Evolutionary conservation across 1,140 invertebrate species (phyloP).

Genomic region (Steinernema feltiae): DNA sequence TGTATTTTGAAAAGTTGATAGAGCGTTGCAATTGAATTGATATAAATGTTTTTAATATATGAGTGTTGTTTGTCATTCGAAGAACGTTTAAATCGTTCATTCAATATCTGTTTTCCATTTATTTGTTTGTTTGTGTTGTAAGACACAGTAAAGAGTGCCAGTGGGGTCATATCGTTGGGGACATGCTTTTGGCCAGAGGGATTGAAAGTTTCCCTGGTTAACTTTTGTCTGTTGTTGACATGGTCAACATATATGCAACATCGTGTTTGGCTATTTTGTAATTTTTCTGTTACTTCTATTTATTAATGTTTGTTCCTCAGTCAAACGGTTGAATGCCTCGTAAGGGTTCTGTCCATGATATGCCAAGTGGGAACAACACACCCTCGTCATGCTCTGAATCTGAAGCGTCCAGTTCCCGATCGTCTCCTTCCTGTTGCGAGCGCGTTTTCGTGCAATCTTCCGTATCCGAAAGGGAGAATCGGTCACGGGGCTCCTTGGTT

Average conservation of each 20-base stretch:
- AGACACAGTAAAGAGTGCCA: too few species aligned
- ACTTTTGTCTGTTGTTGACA: too few species aligned
- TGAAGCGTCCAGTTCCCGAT: not conserved
- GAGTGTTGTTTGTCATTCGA: not conserved
- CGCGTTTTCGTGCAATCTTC: not conserved
- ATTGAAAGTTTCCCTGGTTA: too few species aligned
- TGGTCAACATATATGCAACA: too few species aligned
- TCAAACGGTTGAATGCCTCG: too few species aligned
- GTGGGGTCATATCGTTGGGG: too few species aligned
- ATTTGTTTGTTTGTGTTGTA: not conserved
- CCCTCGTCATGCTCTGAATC: conserved; percentile 9
- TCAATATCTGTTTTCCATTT: not conserved
- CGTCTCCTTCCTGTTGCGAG: not conserved
- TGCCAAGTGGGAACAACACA: not conserved
- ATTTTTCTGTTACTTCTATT: too few species aligned
- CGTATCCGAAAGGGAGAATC: not conserved
- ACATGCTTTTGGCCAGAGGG: too few species aligned
- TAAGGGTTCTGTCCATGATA: not conserved
- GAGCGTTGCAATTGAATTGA: not conserved
- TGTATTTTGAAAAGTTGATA: not conserved
- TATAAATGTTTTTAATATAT: not conserved
- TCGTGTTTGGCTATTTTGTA: not conserved
- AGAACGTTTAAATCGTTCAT: not conserved
- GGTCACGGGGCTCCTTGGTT: not conserved
- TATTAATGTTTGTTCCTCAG: too few species aligned